These are phyloP conservation scores for Paradoxurus hermaphroditus DNA, from an alignment of 2,113 vertebrate species.

Conservation along the genomic window DNA sequence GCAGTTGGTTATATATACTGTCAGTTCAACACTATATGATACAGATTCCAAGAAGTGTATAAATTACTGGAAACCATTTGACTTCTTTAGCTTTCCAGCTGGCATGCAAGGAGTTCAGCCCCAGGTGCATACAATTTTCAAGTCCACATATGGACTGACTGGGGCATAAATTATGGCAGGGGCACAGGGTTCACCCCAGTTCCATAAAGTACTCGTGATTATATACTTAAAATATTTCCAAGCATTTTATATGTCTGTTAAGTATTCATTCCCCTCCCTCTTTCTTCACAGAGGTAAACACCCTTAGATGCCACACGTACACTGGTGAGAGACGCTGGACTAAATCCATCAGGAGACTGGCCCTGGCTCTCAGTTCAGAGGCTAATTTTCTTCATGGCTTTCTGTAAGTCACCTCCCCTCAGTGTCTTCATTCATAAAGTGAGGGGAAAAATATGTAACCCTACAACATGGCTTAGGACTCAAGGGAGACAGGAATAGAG, in stretches of 20 bases:
- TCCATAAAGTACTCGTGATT: constrained; percentile 1
- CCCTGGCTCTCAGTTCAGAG: constrained; percentile 3
- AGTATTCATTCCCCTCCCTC: neutral
- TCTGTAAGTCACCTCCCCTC: neutral
- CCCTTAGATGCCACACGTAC: neutral
- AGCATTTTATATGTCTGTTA: neutral
- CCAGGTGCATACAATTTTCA: neutral
- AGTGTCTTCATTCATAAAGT: constrained; percentile 13
- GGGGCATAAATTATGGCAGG: neutral
- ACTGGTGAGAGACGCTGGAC: neutral
- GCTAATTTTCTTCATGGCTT: neutral
- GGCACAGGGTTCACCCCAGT: neutral
- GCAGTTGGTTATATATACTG: neutral
- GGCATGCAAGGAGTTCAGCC: neutral
- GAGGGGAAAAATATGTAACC: neutral
- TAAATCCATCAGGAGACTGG: constrained; percentile 37
- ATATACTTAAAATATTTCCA: neutral
- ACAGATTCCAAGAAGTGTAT: constrained; percentile 35
- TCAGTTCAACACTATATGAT: neutral
- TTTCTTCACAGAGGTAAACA: neutral
- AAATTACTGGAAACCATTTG: neutral
- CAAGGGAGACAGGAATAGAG: neutral
- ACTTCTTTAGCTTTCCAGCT: constrained; percentile 1
- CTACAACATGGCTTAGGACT: neutral
- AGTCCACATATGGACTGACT: neutral